These are phyloP conservation scores for Phaethornis superciliosus DNA, from an alignment of 2,113 vertebrate genomes.

Conservation along the genomic window DNA sequence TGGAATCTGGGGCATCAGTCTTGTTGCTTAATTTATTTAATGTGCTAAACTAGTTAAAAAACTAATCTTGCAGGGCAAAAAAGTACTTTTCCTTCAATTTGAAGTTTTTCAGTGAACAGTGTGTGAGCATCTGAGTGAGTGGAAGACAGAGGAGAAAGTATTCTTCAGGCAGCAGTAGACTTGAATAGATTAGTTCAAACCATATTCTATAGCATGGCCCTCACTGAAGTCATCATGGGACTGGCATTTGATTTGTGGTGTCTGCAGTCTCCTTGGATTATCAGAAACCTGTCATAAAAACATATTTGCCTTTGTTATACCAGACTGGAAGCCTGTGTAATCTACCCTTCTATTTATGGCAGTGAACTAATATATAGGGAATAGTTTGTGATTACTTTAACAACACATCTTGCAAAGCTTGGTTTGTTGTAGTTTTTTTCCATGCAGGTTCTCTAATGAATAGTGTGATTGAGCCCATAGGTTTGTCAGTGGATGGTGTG, in stretches of 20 bases:
- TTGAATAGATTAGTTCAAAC: not conserved
- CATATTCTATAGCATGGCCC: not conserved
- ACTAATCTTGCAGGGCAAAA: accelerated
- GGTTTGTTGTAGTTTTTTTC: not conserved
- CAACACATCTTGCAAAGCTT: not conserved
- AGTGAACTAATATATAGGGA: not conserved
- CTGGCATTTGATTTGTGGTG: not conserved
- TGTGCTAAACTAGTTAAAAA: not conserved
- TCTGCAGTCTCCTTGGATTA: not conserved
- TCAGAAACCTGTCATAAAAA: not conserved
- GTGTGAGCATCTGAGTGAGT: not conserved
- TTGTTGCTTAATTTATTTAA: not conserved
- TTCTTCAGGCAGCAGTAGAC: not conserved
- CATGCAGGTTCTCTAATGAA: not conserved
- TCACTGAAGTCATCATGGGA: not conserved
- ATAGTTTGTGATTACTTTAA: not conserved
- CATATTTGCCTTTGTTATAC: not conserved
- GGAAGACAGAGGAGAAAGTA: not conserved
- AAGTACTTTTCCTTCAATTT: not conserved
- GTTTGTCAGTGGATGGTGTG: not conserved
- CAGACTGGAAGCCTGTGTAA: not conserved
- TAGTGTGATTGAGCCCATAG: not conserved
- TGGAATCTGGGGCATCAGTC: not conserved
- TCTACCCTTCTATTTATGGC: not conserved
- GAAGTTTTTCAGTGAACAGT: not conserved